A percentile compares a stretch with the other conserved stretches of the same genome.
Evolutionary conservation across 2,888 invertebrate species (phyloP).

Genomic region (Lissocephala sabroskyi): DNA sequence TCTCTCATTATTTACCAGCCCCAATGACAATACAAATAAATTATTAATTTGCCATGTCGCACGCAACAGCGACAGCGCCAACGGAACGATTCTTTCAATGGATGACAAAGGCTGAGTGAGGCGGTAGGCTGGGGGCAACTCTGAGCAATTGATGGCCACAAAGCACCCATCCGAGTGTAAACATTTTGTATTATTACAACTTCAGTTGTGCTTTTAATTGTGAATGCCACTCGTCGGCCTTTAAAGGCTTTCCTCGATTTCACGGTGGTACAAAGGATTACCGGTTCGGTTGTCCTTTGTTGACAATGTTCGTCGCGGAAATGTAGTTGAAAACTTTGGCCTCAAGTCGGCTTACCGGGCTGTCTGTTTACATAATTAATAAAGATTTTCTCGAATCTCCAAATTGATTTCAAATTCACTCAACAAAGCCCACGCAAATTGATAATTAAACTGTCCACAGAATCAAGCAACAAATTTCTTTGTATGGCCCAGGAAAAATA

Average conservation of each 20-base stretch:
- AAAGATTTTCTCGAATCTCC: too few relatives aligned
- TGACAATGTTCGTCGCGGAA: constrained; percentile 35
- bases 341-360: constrained; percentile 49
- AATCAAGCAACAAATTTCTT: too few relatives aligned
- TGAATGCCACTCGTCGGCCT: constrained; percentile 35
- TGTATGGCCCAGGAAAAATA: too few relatives aligned
- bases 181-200: constrained; percentile 60
- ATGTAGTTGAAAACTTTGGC: constrained; percentile 60
- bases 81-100: neutral
- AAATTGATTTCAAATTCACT: too few relatives aligned
- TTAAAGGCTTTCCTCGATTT: constrained; percentile 39
- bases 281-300: constrained; percentile 5
- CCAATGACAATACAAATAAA: constrained; percentile 65
- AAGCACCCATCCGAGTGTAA: constrained; percentile 61
- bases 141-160: constrained; percentile 25
- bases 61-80: constrained; percentile 1
- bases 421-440: too few relatives aligned
- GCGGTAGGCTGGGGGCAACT: constrained; percentile 4
- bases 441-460: too few relatives aligned
- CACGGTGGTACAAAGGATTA: constrained; percentile 18
- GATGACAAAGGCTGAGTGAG: neutral
- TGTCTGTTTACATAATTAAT: too few relatives aligned
- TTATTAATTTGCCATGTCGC: constrained; percentile 49
- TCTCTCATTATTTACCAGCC: constrained; percentile 62
- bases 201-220: constrained; percentile 58